Evolutionary conservation across 2,888 invertebrate genomes (phyloP).

Genomic region (Molorchus minor): DNA sequence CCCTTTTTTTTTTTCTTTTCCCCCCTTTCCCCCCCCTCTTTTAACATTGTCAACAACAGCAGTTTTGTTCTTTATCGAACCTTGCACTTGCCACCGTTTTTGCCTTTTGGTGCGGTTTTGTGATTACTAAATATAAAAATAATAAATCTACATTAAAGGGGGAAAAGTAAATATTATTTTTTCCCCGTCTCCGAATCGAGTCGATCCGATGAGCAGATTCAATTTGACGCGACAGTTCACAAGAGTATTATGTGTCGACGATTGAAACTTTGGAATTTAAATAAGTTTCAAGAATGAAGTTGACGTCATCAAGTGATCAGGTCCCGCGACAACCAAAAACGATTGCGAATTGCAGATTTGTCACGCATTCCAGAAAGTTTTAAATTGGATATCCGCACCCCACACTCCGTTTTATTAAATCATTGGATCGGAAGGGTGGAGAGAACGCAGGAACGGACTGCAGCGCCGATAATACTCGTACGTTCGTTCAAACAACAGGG

Average conservation of each 20-base stretch:
- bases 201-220: not conserved
- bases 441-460: conserved; percentile 17
- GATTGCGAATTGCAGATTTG: conserved; percentile 62
- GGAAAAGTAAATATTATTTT: not conserved
- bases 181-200: not conserved
- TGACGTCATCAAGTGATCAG: conserved; percentile 52
- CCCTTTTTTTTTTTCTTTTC: too few species aligned
- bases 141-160: not conserved
- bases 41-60: too few species aligned
- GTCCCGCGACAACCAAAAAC: conserved; percentile 46
- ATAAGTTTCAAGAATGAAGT: conserved; percentile 56
- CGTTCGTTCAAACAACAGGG: too few species aligned
- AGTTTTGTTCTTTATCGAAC: too few species aligned
- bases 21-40: too few species aligned
- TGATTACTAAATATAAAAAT: not conserved
- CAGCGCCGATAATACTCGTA: not conserved
- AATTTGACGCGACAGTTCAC: conserved; percentile 21
- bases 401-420: conserved; percentile 59
- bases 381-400: conserved; percentile 61
- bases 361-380: conserved; percentile 62
- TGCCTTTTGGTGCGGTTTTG: too few species aligned
- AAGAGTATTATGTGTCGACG: conserved; percentile 41
- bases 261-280: conserved; percentile 59
- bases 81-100: too few species aligned
- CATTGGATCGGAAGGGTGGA: conserved; percentile 55